phyloP scores from a whole-genome alignment of 2,113 vertebrate species.

The Todiramphus chloris region DNA sequence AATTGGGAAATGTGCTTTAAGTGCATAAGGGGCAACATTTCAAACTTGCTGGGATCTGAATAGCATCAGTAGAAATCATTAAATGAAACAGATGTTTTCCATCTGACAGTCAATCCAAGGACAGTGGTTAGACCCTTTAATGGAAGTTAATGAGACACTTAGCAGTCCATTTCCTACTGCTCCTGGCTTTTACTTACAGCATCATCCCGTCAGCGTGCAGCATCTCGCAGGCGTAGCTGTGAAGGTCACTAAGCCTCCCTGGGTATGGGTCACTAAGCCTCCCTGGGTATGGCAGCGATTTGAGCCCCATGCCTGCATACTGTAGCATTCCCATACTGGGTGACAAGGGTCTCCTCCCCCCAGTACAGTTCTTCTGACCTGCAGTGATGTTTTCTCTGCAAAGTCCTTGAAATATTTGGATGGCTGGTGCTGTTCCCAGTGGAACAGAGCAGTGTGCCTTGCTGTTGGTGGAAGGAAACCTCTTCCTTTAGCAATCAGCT shows the following conservation, averaged over 20 bases:
- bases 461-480: not conserved
- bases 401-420: not conserved
- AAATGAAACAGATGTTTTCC: constrained; percentile 28
- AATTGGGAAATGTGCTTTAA: constrained; percentile 26
- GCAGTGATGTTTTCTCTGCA: not conserved
- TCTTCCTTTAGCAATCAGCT: not conserved
- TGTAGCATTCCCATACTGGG: not conserved
- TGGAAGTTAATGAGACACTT: not conserved
- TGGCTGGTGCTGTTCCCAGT: not conserved
- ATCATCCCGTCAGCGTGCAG: not conserved
- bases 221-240: not conserved
- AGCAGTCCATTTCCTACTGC: constrained; percentile 25
- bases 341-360: not conserved
- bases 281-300: not conserved
- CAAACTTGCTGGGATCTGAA: constrained; percentile 24
- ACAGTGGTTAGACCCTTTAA: not conserved
- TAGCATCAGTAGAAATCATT: constrained; percentile 18
- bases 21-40: not conserved
- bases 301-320: not conserved
- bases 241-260: not conserved
- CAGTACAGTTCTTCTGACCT: not conserved
- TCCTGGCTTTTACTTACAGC: not conserved
- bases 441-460: not conserved
- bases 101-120: not conserved
- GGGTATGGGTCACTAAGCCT: not conserved